Percentiles rank a stretch among this genome's conserved stretches.
These are phyloP conservation scores for Crocuta crocuta DNA, from an alignment of 2,113 vertebrate species.

Conservation along the genomic window DNA sequence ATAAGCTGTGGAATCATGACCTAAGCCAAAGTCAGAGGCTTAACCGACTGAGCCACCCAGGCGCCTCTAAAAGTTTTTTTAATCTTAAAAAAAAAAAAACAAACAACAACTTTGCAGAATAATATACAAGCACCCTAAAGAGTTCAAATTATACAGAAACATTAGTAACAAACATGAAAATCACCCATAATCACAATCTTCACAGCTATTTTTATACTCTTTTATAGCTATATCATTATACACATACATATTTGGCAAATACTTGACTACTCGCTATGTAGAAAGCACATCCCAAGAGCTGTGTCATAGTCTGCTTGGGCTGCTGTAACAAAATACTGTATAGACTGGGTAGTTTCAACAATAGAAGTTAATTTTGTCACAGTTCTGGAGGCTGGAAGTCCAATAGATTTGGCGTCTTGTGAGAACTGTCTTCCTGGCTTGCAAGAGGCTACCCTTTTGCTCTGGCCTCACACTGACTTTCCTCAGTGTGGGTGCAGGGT, in stretches of 20 bases:
- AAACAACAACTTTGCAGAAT: background rate
- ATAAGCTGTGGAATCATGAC: too few relatives aligned
- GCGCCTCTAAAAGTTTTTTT: too few relatives aligned
- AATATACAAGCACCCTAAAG: background rate
- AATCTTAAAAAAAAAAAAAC: background rate
- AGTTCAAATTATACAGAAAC: background rate
- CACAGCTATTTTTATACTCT: background rate
- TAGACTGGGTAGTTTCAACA: background rate
- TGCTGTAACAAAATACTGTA: background rate
- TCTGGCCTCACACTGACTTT: background rate
- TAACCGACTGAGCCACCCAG: too few relatives aligned
- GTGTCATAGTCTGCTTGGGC: background rate
- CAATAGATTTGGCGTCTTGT: background rate
- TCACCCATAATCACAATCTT: background rate
- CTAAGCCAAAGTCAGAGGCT: too few relatives aligned
- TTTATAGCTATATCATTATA: background rate
- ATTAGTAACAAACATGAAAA: background rate
- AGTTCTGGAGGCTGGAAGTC: background rate
- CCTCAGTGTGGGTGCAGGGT: fast-evolving
- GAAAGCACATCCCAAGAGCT: background rate
- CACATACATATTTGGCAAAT: background rate
- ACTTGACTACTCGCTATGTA: background rate
- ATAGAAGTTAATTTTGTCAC: background rate
- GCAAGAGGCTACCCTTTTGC: background rate
- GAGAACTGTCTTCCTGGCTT: background rate